Base-by-base conservation (phyloP, 2,113 vertebrate species). In the Sapayoa aenigma region DNA sequence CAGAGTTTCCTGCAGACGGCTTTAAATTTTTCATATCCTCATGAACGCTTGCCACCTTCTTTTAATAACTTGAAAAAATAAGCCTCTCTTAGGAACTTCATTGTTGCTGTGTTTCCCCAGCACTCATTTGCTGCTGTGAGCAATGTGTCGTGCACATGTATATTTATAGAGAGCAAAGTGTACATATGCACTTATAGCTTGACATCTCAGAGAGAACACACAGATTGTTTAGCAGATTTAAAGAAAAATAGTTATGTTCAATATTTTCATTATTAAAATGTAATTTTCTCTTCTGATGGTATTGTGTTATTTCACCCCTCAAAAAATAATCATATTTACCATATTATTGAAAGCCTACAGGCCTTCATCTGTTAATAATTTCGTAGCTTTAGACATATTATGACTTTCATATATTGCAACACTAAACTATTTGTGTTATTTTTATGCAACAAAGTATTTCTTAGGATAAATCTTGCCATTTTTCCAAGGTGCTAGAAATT, bases 21-120 rank as follows among this genome's bases (percentile, higher is more conserved):
- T 93, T 97, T 96, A 94, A 94, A 96, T 95, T 97, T 63, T 98
- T 97, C 97, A 97, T 97, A 95, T 96, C 97, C 97, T 97, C 75
- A 18, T 94, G 97, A 98, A 95, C 35, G 83, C 93, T 91, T 74
- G 76, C 97, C 97, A 97, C 97, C 96, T 97, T 97, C 97, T 94
- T 97, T 98, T 97, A 97, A 97, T 97, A 97, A 97, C 97, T 87
- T 97, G 79, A 94, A 96, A 97, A 97, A 97, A 96, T 84, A 96
- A 97, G 81, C 93, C 80, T 89, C 96, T 96, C 90, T 96, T 82
- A 97, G 97, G 96, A 97, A 94, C 93, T 79, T 94, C 95, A 97
- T 97, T 95, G 96, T 96, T 95, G 88, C 95, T 62, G 16, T 94
- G 79, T 97, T 97, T 95, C 95, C 91, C 95, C 82, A 87, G 94